These are phyloP conservation scores for Lanius collurio DNA, from an alignment of 2,113 vertebrate species.

Conservation along the genomic window DNA sequence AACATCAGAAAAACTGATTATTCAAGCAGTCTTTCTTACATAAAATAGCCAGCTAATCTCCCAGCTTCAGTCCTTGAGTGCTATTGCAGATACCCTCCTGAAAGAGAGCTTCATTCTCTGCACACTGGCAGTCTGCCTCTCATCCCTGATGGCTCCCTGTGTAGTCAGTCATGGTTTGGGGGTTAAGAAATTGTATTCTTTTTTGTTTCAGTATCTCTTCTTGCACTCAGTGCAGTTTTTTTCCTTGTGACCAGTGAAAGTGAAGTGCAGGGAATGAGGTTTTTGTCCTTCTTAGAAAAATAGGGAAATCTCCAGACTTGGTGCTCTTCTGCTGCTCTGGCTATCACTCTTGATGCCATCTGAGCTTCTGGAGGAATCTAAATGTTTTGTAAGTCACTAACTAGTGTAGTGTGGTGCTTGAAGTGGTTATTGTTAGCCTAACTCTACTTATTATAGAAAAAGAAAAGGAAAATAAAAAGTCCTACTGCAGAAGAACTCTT, in stretches of 20 bases:
- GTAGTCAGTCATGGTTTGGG: background rate
- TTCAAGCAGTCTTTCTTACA: constrained; percentile 11
- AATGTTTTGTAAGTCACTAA: background rate
- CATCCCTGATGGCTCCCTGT: background rate
- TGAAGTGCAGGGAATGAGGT: background rate
- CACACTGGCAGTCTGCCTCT: background rate
- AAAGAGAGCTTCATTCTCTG: background rate
- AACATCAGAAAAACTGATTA: constrained; percentile 52
- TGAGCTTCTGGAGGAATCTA: background rate
- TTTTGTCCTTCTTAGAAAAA: background rate
- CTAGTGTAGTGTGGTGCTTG: background rate
- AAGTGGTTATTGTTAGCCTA: background rate
- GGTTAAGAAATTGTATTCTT: background rate
- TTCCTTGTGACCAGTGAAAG: background rate
- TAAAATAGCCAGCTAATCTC: constrained; percentile 34
- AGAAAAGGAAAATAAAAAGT: background rate
- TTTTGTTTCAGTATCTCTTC: background rate
- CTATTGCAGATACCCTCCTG: background rate
- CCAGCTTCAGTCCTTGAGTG: background rate
- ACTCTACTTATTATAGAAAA: background rate
- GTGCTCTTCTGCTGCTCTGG: background rate
- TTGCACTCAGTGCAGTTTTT: background rate
- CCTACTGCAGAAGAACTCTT: background rate
- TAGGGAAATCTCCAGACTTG: background rate
- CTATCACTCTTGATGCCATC: background rate